phyloP scores from a whole-genome alignment of 2,797 vertebrate genomes.

The Lepus townsendii region DNA sequence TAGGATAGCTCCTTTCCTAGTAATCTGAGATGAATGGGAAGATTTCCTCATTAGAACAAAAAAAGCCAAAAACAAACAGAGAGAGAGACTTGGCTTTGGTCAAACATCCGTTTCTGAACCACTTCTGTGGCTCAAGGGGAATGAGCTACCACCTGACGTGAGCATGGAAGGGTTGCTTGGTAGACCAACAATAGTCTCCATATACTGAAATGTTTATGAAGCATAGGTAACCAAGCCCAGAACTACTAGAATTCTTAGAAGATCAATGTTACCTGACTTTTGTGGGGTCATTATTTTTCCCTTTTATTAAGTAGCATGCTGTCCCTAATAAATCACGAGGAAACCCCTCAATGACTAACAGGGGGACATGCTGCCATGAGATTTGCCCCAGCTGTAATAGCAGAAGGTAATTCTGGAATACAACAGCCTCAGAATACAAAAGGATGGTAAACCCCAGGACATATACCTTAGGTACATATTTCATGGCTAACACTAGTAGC shows the following conservation, averaged over 20 bases:
- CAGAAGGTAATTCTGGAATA: neutral
- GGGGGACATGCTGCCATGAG: rapidly evolving
- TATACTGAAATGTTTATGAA: neutral
- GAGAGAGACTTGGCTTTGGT: neutral
- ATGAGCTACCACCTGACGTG: neutral
- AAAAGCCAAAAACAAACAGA: neutral
- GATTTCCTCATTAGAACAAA: neutral
- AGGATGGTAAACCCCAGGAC: neutral
- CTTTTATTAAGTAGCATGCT: neutral
- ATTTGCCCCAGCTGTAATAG: neutral
- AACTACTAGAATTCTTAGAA: neutral
- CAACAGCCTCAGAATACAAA: neutral
- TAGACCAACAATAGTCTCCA: neutral
- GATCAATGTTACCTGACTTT: neutral
- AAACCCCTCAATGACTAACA: neutral
- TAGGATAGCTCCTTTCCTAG: neutral
- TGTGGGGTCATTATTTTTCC: neutral
- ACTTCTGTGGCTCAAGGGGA: neutral
- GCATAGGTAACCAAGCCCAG: neutral
- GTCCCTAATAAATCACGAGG: neutral
- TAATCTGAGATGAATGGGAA: neutral
- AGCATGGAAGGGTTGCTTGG: neutral
- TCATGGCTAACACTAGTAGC: neutral
- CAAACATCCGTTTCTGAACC: neutral
- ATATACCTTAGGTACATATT: neutral